phyloP scores from a whole-genome alignment of 1,140 invertebrate genomes.

The Scylla paramamosain region DNA sequence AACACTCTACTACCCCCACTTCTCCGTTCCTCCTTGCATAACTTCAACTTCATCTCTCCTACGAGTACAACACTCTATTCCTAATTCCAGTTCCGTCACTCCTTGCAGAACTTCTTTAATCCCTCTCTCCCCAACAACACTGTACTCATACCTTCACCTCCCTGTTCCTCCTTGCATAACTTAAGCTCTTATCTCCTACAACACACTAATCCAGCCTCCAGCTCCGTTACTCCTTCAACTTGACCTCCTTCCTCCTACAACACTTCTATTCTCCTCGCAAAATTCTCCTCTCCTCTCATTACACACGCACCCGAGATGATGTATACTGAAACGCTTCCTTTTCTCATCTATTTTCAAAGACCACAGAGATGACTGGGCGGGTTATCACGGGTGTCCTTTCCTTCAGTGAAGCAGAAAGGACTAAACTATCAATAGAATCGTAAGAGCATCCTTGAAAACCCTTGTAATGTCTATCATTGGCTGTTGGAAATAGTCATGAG shows the following conservation, averaged over 20 bases:
- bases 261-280: not conserved
- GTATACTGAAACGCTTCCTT: too few relatives aligned
- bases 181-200: not conserved
- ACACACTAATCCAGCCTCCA: not conserved
- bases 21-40: not conserved
- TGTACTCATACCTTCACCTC: not conserved
- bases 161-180: not conserved
- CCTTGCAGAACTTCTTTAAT: not conserved
- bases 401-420: too few relatives aligned
- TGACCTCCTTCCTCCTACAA: not conserved
- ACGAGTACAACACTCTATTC: not conserved
- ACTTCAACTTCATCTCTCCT: not conserved
- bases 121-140: not conserved
- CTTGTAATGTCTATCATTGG: too few relatives aligned
- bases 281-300: too few relatives aligned
- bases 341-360: too few relatives aligned
- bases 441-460: too few relatives aligned
- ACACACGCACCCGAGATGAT: too few relatives aligned
- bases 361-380: too few relatives aligned
- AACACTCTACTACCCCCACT: not conserved
- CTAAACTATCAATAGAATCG: too few relatives aligned
- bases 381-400: too few relatives aligned
- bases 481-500: too few relatives aligned
- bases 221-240: not conserved
- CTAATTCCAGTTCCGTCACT: not conserved